Evolutionary conservation across 2,888 invertebrate genomes (phyloP), one percentile per base, ranked within the genome.

Genomic region (Suillia variegata): DNA sequence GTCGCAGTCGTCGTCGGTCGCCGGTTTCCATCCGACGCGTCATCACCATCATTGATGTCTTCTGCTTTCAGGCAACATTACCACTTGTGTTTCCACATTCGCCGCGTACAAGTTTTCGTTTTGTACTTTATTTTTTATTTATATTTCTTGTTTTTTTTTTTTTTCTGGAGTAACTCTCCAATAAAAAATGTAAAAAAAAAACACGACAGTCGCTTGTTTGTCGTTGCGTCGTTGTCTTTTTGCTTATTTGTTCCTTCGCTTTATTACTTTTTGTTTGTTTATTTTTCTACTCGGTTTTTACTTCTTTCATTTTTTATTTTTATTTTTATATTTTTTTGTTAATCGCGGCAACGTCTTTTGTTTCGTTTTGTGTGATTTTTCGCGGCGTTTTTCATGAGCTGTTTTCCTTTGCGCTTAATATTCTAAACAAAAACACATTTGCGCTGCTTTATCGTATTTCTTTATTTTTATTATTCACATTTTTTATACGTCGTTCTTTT

Each of bases 351-450:
- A n/a, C n/a, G n/a, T n/a, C n/a, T n/a, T n/a, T n/a, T n/a, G n/a
- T 59, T 58, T 59, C 13, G 17, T 52, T 58, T 62, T 58, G 56
- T 62, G 4, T 1, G 15, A 21, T 42, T 22, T 15, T 54, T 54
- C 31, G 26, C 26, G 48, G 42, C 38, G 55, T 55, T 55, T 55
- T 33, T 58, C 47, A 52, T 18, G 24, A 52, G 24, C n/a, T n/a
- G n/a, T 63, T 64, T 67, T 67, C 58, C 62, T 66, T 66, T 67
- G 59, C 54, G 45, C 49, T 63, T 54, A 15, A 60, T 61, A 65
- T 68, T 68, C 68, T 68, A 66, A 66, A 67, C 64, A 67, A 61
- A 55, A 56, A 15, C 17, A 6, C 18, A 45, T 18, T 45, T 45
- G 45, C 13, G 3, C 18, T 20, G 45, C 6, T 45, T 45, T 17